Evolutionary conservation across 2,888 invertebrate species (phyloP).

Genomic region (Xestia ashworthii): DNA sequence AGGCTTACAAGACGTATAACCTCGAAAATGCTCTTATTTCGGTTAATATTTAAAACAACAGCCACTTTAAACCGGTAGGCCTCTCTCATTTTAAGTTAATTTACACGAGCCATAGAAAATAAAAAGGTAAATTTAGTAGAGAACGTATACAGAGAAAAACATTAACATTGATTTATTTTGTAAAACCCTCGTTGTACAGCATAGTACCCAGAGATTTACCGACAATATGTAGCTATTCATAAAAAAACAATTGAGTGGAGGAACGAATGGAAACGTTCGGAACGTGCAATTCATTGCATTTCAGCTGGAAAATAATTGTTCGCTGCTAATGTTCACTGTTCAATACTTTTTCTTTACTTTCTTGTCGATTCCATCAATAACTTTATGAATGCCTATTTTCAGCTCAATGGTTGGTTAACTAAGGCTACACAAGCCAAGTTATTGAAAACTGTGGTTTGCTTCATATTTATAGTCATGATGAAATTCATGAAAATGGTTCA

Average conservation of each 20-base stretch:
- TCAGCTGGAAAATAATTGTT: slow-evolving; percentile 71
- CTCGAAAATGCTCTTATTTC: slow-evolving; percentile 27
- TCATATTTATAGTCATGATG: slow-evolving; percentile 20
- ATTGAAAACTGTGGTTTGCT: neutral
- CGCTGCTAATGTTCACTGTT: slow-evolving; percentile 67
- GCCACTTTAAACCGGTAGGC: slow-evolving; percentile 29
- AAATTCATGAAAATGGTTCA: slow-evolving; percentile 22
- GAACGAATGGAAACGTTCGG: slow-evolving; percentile 61
- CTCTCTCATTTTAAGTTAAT: slow-evolving; percentile 31
- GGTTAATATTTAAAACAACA: slow-evolving; percentile 41
- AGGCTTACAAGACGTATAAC: slow-evolving; percentile 20
- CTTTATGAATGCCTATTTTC: slow-evolving; percentile 42
- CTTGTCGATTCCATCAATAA: slow-evolving; percentile 51
- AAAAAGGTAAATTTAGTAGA: slow-evolving; percentile 35
- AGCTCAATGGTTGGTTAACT: slow-evolving; percentile 24
- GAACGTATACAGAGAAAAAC: slow-evolving; percentile 48
- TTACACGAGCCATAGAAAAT: slow-evolving; percentile 28
- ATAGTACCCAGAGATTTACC: slow-evolving; percentile 45
- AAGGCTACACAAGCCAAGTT: slow-evolving; percentile 5
- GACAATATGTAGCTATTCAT: slow-evolving; percentile 62
- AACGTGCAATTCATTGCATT: slow-evolving; percentile 67
- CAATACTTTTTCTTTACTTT: slow-evolving; percentile 64
- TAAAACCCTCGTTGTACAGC: slow-evolving; percentile 56
- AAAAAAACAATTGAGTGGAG: slow-evolving; percentile 60
- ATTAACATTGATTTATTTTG: slow-evolving; percentile 65